Conservation (phyloP, 2,797 vertebrate genomes). For the Paedocypris micromegethes region DNA sequence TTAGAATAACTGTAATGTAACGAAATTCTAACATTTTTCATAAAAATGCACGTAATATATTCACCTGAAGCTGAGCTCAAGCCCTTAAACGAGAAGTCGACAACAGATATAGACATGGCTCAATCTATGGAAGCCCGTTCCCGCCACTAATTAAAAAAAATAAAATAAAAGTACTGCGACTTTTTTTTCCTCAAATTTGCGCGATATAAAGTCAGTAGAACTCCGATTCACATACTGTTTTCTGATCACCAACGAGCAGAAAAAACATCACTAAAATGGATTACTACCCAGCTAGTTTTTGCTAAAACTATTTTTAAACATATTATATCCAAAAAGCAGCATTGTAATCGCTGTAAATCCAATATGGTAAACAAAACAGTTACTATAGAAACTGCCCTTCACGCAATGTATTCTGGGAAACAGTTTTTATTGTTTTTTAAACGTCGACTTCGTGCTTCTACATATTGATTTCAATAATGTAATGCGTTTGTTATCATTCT, state of each 20-base stretch:
- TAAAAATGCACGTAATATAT: background rate
- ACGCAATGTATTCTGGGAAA: background rate
- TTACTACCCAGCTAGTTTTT: too few species aligned
- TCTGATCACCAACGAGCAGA: too few species aligned
- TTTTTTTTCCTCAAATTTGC: background rate
- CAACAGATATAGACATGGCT: conserved; percentile 64
- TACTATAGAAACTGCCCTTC: background rate
- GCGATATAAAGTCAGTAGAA: too few species aligned
- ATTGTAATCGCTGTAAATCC: background rate
- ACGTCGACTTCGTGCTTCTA: too few species aligned
- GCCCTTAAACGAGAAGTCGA: conserved; percentile 78
- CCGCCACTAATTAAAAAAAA: conserved; percentile 29
- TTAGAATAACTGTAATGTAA: background rate
- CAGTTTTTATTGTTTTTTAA: background rate
- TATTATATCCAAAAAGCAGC: too few species aligned
- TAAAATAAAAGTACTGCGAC: background rate
- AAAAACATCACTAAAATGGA: too few species aligned
- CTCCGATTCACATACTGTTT: too few species aligned
- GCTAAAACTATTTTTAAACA: too few species aligned
- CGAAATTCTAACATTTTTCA: background rate
- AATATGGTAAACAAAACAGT: background rate
- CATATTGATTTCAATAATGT: too few species aligned
- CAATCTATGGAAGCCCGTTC: conserved; percentile 12
- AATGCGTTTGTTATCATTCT: too few species aligned
- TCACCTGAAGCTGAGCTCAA: conserved; percentile 65